Conservation (phyloP, 2,888 invertebrate genomes). For the Hydroisotoma schaefferi region DNA sequence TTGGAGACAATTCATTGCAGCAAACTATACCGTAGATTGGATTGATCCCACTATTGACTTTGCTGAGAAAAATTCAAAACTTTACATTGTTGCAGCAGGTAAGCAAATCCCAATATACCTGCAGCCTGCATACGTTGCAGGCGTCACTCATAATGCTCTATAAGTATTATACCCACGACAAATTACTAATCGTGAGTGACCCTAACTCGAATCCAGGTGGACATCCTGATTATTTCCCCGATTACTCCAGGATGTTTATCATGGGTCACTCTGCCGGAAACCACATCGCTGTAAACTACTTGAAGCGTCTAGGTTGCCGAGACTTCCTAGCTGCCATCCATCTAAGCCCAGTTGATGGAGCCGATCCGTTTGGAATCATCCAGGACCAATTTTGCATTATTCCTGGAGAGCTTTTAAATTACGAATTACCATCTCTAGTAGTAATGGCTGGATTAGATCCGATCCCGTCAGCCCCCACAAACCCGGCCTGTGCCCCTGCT, state of each 20-base stretch:
- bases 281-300: conserved; percentile 35
- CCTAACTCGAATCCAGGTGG: conserved; percentile 16
- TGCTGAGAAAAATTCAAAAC: conserved; percentile 10
- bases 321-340: conserved; percentile 41
- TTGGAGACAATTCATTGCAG: conserved; percentile 24
- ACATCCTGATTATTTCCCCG: conserved; percentile 14
- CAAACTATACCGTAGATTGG: conserved; percentile 31
- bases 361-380: conserved; percentile 40
- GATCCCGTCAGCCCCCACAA: conserved; percentile 26
- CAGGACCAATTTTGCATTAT: conserved; percentile 41
- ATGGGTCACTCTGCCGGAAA: conserved; percentile 40
- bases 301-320: conserved; percentile 36
- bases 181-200: neutral
- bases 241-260: conserved; percentile 25
- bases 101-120: neutral
- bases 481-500: conserved; percentile 44
- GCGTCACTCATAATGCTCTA: no score
- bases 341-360: conserved; percentile 48
- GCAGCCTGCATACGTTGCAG: neutral
- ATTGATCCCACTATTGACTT: conserved; percentile 29
- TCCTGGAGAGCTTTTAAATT: conserved; percentile 42
- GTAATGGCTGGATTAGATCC: conserved; percentile 44
- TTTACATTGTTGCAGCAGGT: conserved; percentile 17
- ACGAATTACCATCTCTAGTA: conserved; percentile 39
- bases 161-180: neutral